Base-by-base conservation (phyloP, 2,888 invertebrate species). In the Luperina nickerlii region DNA sequence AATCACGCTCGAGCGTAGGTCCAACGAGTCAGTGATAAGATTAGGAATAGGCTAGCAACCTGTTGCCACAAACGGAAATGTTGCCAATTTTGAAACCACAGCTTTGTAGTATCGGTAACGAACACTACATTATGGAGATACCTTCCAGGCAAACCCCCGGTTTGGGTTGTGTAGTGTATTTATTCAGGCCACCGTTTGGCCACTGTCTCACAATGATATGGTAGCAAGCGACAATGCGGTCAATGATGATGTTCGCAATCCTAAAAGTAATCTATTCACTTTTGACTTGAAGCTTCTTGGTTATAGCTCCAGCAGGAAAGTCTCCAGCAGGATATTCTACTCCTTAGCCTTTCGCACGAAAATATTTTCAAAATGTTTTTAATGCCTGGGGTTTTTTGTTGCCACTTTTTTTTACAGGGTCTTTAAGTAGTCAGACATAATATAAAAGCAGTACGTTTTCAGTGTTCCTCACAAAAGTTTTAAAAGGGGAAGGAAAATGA, bases 21-120 rank as follows among this genome's bases (percentile, higher is more conserved):
- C 18, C 20, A 48, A 27, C 13, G 24, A 27, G 15, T 42, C 27
- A n/a, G 51, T n/a, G 20, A 48, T 54, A 78, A 48, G 27, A 24
- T 74, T n/a, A 67, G 45, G 7, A 20, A 18, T 54, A 54, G 70
- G 67, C 81, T 24, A 45, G 62, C 81, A 81, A 81, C 77, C 77
- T 81, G 77, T 83, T 81, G 81, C 70, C 27, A 62, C 6, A 20
- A 51, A 45, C 45, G 42, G 38, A 67, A 71, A 62, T 77, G 77
- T 71, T 81, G 70, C 66, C 81, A 75, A 66, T 69, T 82, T 82
- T 45, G 27, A 74, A 74, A 63, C 60, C 15, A 38, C 62, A 27
- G n/a, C 62, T 60, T 57, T 18, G 11, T 48, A 1, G 27, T 48
- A 54, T 51, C 8, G 27, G 6, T 66, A 42, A 5, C 1, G 27